Conservation (phyloP, 2,888 invertebrate genomes). For the Magallana nippona region DNA sequence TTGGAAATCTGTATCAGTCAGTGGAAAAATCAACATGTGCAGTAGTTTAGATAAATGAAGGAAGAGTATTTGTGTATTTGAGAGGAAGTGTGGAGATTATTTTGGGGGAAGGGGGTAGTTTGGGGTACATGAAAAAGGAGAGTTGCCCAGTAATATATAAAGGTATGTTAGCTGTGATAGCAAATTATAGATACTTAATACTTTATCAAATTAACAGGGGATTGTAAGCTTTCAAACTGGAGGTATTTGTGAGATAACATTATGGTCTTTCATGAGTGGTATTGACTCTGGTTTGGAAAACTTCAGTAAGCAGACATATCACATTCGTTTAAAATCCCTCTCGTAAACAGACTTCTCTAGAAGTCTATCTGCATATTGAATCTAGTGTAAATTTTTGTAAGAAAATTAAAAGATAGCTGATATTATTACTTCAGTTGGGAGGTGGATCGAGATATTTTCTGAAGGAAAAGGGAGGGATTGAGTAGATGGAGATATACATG, state of each 20-base stretch:
- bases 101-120: too few species aligned
- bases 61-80: too few species aligned
- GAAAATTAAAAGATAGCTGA: not conserved
- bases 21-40: too few species aligned
- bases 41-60: too few species aligned
- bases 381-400: conserved; percentile 7
- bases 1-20: too few species aligned
- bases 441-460: too few species aligned
- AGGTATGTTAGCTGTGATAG: too few species aligned
- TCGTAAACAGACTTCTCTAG: not conserved
- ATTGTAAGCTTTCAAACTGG: not conserved
- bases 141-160: too few species aligned
- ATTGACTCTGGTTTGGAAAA: not conserved
- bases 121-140: too few species aligned
- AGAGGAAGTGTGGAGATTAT: too few species aligned
- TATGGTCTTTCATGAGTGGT: not conserved
- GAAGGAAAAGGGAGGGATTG: too few species aligned
- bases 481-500: too few species aligned
- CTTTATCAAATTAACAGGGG: not conserved
- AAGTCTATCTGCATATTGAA: conserved; percentile 9
- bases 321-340: not conserved
- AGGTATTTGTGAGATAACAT: not conserved
- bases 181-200: not conserved
- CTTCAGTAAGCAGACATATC: not conserved
- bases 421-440: not conserved